Evolutionary conservation across 2,797 vertebrate genomes (phyloP), one percentile per base, ranked within the genome.

Genomic region (Mormyrus hasselquistii): DNA sequence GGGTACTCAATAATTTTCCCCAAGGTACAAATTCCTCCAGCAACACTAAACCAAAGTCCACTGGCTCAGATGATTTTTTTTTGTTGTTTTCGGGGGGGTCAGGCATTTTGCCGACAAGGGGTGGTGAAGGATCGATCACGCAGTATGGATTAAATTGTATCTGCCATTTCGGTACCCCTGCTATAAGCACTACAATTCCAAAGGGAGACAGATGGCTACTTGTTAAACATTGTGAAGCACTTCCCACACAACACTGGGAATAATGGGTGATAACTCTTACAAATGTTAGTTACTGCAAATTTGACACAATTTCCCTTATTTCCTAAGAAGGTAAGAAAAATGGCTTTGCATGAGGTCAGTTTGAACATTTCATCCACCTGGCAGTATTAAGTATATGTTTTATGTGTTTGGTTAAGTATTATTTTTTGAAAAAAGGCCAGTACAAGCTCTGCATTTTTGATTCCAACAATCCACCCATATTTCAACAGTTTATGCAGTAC

Each of bases 121-220:
- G 62, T 34, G 62, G 9, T 2, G 62, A 25, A 12, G 62, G 10
- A 34, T 34, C 29, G 9, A 29, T 34, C 62, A 69, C 1, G 3
- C 62, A 12, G 62, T 69, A 69, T 0, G 1, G 62, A 65, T 29
- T 29, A 65, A 34, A 69, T 69, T 69, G 25, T 34, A 29, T 69
- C 62, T 34, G 25, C 25, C 62, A 69, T 12, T 34, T 10, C 3
- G 25, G 9, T 69, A 29, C 10, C 10, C 62, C 62, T 14, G 25
- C 62, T 69, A 34, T 69, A 44, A 50, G n/a, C n/a, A 50, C 12
- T 22, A 44, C 19, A 47, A 22, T 47, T 38, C 19, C 3, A 38
- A 65, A 55, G 65, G 55, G 19, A 8, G 22, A 44, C 59, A 82
- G 89, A 19, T 44, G 69, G 86, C 85, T 83, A 73, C 85, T 89